Evolutionary conservation across 2,113 vertebrate genomes (phyloP), one percentile per base, ranked within the genome.

Genomic region (Crypturellus undulatus): DNA sequence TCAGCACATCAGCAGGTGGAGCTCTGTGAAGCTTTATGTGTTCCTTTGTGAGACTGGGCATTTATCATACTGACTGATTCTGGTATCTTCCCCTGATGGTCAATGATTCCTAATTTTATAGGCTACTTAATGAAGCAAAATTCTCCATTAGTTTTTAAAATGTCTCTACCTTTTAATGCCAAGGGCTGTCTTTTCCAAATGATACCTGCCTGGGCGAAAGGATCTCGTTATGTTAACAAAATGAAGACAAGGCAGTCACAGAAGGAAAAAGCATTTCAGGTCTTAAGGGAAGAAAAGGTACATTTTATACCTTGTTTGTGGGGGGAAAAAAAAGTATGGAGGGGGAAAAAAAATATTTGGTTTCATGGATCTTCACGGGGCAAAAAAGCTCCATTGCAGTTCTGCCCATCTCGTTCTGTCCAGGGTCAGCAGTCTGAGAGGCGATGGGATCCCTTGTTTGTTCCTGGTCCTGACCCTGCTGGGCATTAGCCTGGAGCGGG

Each of bases 11-110:
- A 89, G 67, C 87, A 87, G 47, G 60, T 81, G 92, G 70, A 84
- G 43, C 70, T 81, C 38, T 75, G 62, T 84, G 86, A 95, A 93
- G 51, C 34, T 91, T 90, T 54, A n/a, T 25, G 36, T 58, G 34
- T n/a, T 89, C 25, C 49, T 84, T 84, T 91, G 80, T 95, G 94
- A 95, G 91, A 91, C 73, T 75, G 95, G 58, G 49, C 89, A 87
- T 93, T 92, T 89, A 82, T 82, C 94, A 89, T 65, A 65, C 79
- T 81, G 89, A 87, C 73, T 90, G 76, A 89, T 93, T 94, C 79
- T 62, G 51, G 22, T 92, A 51, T 87, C 69, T 87, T 91, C 54
- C 36, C 73, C 36, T 30, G 49, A 63, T 94, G 78, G 59, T 95
- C 63, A 79, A n/a, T 76, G 58, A 79, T 79, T 95, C 84, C 78